Evolutionary conservation across 2,888 invertebrate genomes (phyloP).

Genomic region (Arrhopalites spinosus): DNA sequence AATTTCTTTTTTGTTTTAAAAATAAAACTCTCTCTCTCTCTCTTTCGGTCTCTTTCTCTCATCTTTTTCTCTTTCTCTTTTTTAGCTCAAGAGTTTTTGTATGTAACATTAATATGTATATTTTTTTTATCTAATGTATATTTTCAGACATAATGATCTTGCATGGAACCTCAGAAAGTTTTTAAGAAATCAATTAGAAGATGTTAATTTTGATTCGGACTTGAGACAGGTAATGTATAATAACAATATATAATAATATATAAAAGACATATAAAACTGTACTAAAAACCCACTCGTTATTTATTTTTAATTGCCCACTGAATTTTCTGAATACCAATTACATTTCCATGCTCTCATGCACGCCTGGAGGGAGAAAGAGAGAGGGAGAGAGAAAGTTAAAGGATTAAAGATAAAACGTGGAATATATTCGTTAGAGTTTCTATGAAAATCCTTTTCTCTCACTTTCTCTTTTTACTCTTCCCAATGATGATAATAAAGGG

Average conservation of each 20-base stretch:
- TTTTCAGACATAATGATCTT: slow-evolving; percentile 56
- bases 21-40: too few relatives aligned
- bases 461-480: not conserved
- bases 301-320: too few relatives aligned
- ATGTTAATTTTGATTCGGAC: slow-evolving; percentile 56
- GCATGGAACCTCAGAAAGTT: slow-evolving; percentile 56
- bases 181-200: slow-evolving; percentile 55
- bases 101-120: not conserved
- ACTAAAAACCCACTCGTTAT: not conserved
- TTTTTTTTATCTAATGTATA: not conserved
- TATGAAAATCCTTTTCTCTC: not conserved
- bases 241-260: not conserved
- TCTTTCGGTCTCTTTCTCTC: too few relatives aligned
- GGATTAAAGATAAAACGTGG: not conserved
- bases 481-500: not conserved
- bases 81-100: not conserved
- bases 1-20: too few relatives aligned
- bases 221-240: slow-evolving; percentile 50
- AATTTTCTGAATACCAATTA: too few relatives aligned
- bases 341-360: too few relatives aligned
- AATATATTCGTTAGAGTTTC: not conserved
- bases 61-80: not conserved
- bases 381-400: not conserved
- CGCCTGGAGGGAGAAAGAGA: not conserved
- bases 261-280: not conserved